phyloP scores from a whole-genome alignment of 2,797 vertebrate genomes.

The Acrossocheilus wenchowensis region DNA sequence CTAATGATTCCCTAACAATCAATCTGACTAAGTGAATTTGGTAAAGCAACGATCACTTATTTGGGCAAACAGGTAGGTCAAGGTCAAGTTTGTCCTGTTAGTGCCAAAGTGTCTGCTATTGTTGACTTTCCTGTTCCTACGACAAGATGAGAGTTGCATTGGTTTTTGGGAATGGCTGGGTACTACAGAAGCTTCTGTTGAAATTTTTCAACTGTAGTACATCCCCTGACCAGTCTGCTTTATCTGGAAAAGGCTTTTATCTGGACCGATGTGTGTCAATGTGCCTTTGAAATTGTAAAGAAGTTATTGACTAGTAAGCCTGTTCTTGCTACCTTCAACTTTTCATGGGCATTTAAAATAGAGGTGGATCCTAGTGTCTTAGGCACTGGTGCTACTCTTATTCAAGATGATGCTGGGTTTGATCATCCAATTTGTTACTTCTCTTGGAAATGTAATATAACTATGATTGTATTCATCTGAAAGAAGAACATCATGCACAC shows the following conservation, averaged over 20 bases:
- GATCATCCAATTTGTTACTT: no score
- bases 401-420: no score
- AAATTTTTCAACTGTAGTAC: background rate
- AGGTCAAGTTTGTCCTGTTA: background rate
- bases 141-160: background rate
- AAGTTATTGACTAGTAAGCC: no score
- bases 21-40: background rate
- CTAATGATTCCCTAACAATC: background rate
- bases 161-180: background rate
- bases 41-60: background rate
- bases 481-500: background rate
- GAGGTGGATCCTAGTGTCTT: no score
- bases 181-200: background rate
- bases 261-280: background rate
- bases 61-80: background rate
- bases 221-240: background rate
- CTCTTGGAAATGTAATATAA: background rate
- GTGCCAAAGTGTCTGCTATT: background rate
- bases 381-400: no score
- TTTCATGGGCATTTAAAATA: no score
- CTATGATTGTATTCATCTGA: background rate
- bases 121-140: background rate
- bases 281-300: background rate
- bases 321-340: no score
- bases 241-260: background rate